Evolutionary conservation across 1,140 invertebrate species (phyloP).

Genomic region (Eulimnadia texana): DNA sequence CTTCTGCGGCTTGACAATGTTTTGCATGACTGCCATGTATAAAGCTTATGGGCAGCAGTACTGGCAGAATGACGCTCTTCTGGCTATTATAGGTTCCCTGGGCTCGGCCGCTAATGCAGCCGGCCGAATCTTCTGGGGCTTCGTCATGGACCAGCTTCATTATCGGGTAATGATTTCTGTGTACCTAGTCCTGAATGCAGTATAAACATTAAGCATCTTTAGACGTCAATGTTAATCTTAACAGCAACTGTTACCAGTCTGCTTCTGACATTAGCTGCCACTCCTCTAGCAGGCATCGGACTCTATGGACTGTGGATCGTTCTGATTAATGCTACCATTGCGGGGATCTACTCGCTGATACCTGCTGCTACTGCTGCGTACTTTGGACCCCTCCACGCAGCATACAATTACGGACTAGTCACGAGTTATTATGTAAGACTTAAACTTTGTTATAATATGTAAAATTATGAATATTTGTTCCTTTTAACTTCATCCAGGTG

Average conservation of each 20-base stretch:
- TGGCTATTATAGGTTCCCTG: slow-evolving; percentile 32
- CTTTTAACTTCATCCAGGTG: background rate
- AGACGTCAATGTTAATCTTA: slow-evolving; percentile 19
- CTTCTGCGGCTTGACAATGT: slow-evolving; percentile 29
- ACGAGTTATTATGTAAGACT: background rate
- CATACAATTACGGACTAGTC: background rate
- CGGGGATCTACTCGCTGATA: slow-evolving; percentile 2
- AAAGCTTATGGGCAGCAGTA: slow-evolving; percentile 36
- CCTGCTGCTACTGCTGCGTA: background rate
- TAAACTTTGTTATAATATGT: background rate
- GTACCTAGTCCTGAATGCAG: background rate
- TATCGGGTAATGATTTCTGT: slow-evolving; percentile 25
- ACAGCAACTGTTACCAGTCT: slow-evolving; percentile 13
- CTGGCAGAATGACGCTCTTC: slow-evolving; percentile 33
- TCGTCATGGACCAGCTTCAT: slow-evolving; percentile 29
- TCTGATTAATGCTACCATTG: background rate
- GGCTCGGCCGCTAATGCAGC: slow-evolving; percentile 34
- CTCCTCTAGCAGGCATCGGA: slow-evolving; percentile 3
- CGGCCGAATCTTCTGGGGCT: slow-evolving; percentile 34
- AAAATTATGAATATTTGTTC: background rate
- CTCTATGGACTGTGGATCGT: background rate
- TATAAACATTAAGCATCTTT: background rate
- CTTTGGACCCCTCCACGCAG: background rate
- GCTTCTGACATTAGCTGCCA: slow-evolving; percentile 18
- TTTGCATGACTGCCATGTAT: slow-evolving; percentile 32